Conservation (phyloP, 1,140 invertebrate species). For the Drosophila kepulauana region DNA sequence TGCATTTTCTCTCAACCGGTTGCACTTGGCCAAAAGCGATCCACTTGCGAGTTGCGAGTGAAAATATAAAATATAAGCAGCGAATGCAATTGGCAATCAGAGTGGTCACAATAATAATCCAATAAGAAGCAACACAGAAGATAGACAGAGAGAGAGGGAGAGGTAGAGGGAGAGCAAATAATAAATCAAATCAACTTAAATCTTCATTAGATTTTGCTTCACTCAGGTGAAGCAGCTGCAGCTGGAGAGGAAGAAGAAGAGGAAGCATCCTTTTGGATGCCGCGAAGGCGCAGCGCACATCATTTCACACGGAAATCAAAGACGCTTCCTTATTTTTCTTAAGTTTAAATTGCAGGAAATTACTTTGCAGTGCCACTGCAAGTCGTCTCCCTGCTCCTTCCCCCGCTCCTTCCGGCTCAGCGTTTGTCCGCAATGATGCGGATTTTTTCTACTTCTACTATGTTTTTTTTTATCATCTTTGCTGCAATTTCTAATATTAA, state of each 20-base stretch:
- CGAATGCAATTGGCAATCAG: slow-evolving; percentile 29
- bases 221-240: neutral
- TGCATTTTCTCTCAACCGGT: neutral
- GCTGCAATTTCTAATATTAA: slow-evolving; percentile 72
- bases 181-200: slow-evolving; percentile 78
- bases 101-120: slow-evolving; percentile 28
- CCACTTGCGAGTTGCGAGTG: too few species aligned
- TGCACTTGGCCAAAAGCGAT: neutral
- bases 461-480: slow-evolving; percentile 36
- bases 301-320: slow-evolving; percentile 83
- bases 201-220: slow-evolving; percentile 55
- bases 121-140: slow-evolving; percentile 20
- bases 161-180: slow-evolving; percentile 31
- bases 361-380: slow-evolving; percentile 66
- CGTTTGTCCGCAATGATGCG: slow-evolving; percentile 7
- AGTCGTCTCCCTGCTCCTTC: slow-evolving; percentile 24
- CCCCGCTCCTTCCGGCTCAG: neutral
- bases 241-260: neutral
- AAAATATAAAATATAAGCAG: neutral
- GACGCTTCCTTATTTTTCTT: slow-evolving; percentile 83
- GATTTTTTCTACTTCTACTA: slow-evolving; percentile 3
- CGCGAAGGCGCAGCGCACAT: slow-evolving; percentile 51
- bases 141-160: neutral
- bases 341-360: slow-evolving; percentile 84
- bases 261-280: neutral